A percentile compares a stretch with the other conserved stretches of the same genome.
phyloP scores from a whole-genome alignment of 2,113 vertebrate species.

The Gobiocypris rarus region DNA sequence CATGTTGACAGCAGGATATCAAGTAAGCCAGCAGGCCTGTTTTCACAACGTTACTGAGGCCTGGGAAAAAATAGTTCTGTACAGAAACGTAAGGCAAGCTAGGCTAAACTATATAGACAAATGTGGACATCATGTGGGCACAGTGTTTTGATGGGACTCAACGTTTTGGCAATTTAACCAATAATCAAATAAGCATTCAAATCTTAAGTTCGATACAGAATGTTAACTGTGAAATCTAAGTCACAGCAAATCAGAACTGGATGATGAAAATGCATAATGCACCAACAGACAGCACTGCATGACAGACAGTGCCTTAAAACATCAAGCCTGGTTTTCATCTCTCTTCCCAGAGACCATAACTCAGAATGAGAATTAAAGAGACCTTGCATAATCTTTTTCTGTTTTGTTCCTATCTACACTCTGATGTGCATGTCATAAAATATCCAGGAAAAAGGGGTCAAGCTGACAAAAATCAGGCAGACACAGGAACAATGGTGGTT shows the following conservation, averaged over 20 bases:
- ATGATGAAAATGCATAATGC: neutral
- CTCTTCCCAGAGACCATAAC: neutral
- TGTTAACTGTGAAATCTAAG: neutral
- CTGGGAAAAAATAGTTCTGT: neutral
- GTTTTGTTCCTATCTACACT: neutral
- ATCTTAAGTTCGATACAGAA: neutral
- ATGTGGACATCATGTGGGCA: neutral
- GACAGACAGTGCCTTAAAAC: neutral
- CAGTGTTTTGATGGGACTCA: neutral
- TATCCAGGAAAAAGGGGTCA: conserved; percentile 16
- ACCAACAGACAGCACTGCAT: neutral
- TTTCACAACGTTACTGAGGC: conserved; percentile 1
- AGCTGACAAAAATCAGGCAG: conserved; percentile 48
- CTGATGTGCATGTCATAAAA: neutral
- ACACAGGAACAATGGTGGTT: conserved; percentile 50
- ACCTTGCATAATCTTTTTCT: neutral
- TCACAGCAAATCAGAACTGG: neutral
- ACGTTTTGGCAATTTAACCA: neutral
- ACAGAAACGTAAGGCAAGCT: conserved; percentile 13
- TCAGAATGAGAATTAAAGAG: neutral
- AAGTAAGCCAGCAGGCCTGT: neutral
- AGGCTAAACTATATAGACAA: conserved; percentile 12
- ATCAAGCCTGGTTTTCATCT: neutral
- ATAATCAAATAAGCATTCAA: conserved; percentile 21
- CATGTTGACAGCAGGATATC: conserved; percentile 4